Evolutionary conservation across 1,140 invertebrate species (phyloP).

Genomic region (Drosophila willistoni): DNA sequence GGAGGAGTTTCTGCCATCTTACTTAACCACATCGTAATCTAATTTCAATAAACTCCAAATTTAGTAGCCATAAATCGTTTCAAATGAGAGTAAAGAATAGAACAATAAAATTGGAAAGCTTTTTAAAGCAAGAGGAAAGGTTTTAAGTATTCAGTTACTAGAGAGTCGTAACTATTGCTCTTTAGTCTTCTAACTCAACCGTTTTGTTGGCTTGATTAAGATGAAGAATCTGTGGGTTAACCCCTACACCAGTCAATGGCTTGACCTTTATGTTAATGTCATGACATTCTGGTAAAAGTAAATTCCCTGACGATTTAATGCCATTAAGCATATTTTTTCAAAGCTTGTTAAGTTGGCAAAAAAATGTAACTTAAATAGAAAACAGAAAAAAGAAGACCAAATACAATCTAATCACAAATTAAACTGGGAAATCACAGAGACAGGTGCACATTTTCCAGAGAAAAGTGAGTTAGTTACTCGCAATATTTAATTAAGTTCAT

Average conservation of each 20-base stretch:
- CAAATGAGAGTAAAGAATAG: too few relatives aligned
- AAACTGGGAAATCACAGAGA: too few relatives aligned
- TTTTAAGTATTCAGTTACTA: too few relatives aligned
- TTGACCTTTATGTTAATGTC: slow-evolving; percentile 3
- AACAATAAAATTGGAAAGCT: too few relatives aligned
- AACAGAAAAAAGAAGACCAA: background rate
- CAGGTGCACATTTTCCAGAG: background rate
- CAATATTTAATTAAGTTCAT: background rate
- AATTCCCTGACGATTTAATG: background rate
- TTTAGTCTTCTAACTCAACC: too few relatives aligned
- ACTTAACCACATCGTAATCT: too few relatives aligned
- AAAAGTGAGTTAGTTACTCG: background rate
- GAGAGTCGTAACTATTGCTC: too few relatives aligned
- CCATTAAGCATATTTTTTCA: background rate
- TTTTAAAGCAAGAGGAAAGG: too few relatives aligned
- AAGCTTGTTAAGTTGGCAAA: background rate
- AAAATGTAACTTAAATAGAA: background rate
- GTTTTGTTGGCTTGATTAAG: background rate
- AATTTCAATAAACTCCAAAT: too few relatives aligned
- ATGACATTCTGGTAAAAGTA: background rate
- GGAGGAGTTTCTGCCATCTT: background rate
- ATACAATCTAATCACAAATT: background rate
- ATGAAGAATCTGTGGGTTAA: too few relatives aligned
- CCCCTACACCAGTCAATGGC: background rate
- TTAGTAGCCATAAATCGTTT: too few relatives aligned